Base-by-base conservation (phyloP, 2,797 vertebrate species). In the Lophotriccus pileatus region DNA sequence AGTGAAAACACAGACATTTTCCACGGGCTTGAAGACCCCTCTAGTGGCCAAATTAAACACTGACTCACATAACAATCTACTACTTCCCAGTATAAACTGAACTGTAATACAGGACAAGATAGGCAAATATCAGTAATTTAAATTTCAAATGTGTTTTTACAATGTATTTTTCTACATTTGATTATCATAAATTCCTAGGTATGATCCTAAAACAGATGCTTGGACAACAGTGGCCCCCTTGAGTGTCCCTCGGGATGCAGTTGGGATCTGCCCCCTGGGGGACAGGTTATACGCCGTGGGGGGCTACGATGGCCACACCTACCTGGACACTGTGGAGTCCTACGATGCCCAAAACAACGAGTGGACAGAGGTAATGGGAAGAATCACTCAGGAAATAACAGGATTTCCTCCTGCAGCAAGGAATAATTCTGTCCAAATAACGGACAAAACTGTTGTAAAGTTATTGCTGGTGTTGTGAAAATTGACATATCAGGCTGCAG, bases 331-430 rank as follows among this genome's bases (percentile, higher is more conserved):
- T 0, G 99, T 99, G 10, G 99, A 99, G 97, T 99, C 99, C 67
- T 99, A 99, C 1, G 99, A 99, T 90, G 98, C 98, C 59, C 99
- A 99, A 96, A 99, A 98, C 97, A 98, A 99, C 12, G 99, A 99
- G 94, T 99, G 99, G 99, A 99, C 98, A 49, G 98, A 99, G 99
- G 99, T 99, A 98, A 89, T 5, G 22, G 11, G 14, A 13, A 6
- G 12, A 74, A 50, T 16, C 44, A 10, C 14, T 8, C 9, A 30
- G 37, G 1, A 18, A 74, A 18, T 4, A 3, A 1, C 0, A 18
- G 14, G 30, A 43, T 14, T 8, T 49, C 25, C n/a, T 53, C 25
- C 34, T 44, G 46, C 9, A 75, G 12, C 32, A 5, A 17, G 64
- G 17, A 37, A 43, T 11, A 19, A 14, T 59, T 43, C 74, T 34